phyloP scores from a whole-genome alignment of 2,797 vertebrate species.

The Trematomus bernacchii region DNA sequence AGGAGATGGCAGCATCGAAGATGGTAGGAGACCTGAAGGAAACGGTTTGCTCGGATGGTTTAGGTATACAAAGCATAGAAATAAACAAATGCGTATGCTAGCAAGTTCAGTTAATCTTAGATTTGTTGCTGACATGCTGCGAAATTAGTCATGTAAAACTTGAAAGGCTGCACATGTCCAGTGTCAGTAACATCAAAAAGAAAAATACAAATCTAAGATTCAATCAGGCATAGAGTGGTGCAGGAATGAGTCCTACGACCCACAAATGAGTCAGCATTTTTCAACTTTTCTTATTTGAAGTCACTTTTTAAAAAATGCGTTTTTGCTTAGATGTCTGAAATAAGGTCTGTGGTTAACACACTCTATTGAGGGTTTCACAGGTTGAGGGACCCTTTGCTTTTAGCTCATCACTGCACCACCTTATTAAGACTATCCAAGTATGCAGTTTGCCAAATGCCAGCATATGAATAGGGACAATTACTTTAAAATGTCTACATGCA shows the following conservation, averaged over 20 bases:
- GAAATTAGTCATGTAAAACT: neutral
- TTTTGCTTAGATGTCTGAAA: no score
- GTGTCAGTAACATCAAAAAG: neutral
- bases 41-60: conserved; percentile 1
- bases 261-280: no score
- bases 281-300: no score
- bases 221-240: neutral
- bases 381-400: no score
- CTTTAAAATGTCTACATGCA: neutral
- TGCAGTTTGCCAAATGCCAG: neutral
- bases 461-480: neutral
- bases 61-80: conserved; percentile 31
- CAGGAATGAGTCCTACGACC: no score
- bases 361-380: no score
- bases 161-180: neutral
- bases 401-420: no score
- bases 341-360: no score
- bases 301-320: no score
- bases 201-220: neutral
- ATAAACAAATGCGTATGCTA: conserved; percentile 26
- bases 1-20: no score
- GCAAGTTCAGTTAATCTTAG: conserved; percentile 1
- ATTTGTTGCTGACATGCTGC: neutral
- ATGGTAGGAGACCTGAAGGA: neutral
- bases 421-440: neutral